phyloP scores from a whole-genome alignment of 2,888 invertebrate species.

The Nipponacmea schrenckii region DNA sequence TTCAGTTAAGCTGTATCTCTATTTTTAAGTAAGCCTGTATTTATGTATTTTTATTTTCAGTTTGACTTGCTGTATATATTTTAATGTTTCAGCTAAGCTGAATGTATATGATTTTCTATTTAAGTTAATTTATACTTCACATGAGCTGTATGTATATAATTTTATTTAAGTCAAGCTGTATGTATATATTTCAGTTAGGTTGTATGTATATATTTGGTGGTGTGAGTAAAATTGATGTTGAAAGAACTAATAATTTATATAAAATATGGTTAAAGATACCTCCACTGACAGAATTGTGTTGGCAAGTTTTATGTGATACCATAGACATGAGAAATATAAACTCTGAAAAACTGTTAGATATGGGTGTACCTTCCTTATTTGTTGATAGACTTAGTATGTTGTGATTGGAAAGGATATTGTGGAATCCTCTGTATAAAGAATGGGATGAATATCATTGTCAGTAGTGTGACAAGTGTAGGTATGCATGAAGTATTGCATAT shows the following conservation, averaged over 20 bases:
- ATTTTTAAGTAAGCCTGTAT: no score
- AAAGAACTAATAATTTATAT: slow-evolving; percentile 80
- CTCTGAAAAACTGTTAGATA: slow-evolving; percentile 72
- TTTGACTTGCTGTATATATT: no score
- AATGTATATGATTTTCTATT: no score
- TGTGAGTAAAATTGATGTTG: slow-evolving; percentile 53
- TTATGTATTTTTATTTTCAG: no score
- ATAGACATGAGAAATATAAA: slow-evolving; percentile 71
- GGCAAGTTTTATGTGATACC: slow-evolving; percentile 83
- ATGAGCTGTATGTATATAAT: not conserved
- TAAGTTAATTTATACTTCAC: no score
- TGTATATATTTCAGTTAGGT: slow-evolving; percentile 56
- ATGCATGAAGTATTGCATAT: no score
- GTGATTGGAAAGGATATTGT: no score
- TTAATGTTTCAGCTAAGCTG: no score
- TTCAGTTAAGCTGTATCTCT: no score
- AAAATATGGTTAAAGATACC: slow-evolving; percentile 89
- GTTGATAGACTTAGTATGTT: slow-evolving; percentile 67
- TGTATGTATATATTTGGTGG: slow-evolving; percentile 68
- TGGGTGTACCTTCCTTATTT: slow-evolving; percentile 80
- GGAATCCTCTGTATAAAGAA: no score
- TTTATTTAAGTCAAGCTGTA: not conserved
- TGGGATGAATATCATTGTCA: no score
- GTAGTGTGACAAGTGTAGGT: no score
- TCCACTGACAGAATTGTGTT: slow-evolving; percentile 86